phyloP scores from a whole-genome alignment of 2,113 vertebrate species.

The Gallinago jamesoni region DNA sequence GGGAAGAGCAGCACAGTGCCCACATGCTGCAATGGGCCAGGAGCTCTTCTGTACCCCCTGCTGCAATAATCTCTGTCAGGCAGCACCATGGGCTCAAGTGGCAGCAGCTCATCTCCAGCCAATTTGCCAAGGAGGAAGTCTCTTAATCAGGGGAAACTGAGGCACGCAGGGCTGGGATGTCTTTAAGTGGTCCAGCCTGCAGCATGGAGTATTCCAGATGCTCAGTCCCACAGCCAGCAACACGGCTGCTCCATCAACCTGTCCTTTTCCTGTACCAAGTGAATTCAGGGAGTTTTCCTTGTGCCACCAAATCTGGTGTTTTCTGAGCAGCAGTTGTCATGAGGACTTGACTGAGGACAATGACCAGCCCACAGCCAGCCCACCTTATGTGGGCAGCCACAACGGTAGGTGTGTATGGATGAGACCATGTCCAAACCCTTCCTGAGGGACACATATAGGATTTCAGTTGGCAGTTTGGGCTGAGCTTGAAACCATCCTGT shows the following conservation, averaged over 20 bases:
- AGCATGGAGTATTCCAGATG: neutral
- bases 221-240: neutral
- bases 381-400: neutral
- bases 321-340: neutral
- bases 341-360: rapidly evolving
- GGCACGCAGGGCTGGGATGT: neutral
- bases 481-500: neutral
- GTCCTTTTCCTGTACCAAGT: rapidly evolving
- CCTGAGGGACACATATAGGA: rapidly evolving
- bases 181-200: neutral
- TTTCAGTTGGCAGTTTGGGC: neutral
- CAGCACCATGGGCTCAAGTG: neutral
- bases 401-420: neutral
- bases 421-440: neutral
- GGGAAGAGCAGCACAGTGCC: neutral
- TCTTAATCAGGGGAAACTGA: neutral
- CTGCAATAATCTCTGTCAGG: neutral
- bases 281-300: neutral
- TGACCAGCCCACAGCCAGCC: neutral
- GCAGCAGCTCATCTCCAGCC: neutral
- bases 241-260: neutral
- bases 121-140: neutral
- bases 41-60: rapidly evolving
- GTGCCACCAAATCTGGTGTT: neutral
- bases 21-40: neutral